Evolutionary conservation across 2,113 vertebrate species (phyloP), one percentile per base, ranked within the genome.

Genomic region (Hippocampus zosterae): DNA sequence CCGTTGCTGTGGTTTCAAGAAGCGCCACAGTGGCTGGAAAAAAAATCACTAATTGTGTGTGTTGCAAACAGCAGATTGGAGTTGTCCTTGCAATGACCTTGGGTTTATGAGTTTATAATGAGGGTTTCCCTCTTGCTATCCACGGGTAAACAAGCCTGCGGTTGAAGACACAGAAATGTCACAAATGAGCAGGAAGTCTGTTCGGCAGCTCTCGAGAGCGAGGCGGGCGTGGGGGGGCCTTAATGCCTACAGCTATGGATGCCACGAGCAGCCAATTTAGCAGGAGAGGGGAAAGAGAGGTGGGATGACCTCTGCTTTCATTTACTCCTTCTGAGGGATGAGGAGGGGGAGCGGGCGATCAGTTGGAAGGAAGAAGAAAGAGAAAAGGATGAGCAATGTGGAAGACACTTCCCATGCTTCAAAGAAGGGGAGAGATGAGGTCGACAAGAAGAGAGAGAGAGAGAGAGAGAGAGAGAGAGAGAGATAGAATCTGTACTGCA

Each of bases 181-280:
- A 88, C 88, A 89, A 89, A 89, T 88, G 87, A 88, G 88, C 86
- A 85, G 82, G 75, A 84, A 81, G 86, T 87, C 73, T 82, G 81
- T 84, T 80, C 73, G 56, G 82, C 71, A 63, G 77, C 79, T 86
- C 79, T 86, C 77, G 74, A 73, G 78, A 75, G 78, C 85, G 62
- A 72, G 71, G 62, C n/a, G n/a, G 41, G 63, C 15, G n/a, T 19
- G 27, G 29, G 63, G 41, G 76, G 78, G 80, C 83, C 80, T 77
- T 85, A 84, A 85, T 63, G 84, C 82, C 80, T 67, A 75, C 75
- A 84, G 87, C 75, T 70, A 78, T 41, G 56, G 84, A 82, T 74
- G 74, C 87, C 81, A 83, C 88, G 71, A 83, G 84, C 84, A 92
- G 89, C 91, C 92, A 93, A 92, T 92, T 92, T 92, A 91, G 82